Evolutionary conservation across 2,888 invertebrate species (phyloP), one percentile per base, ranked within the genome.

Genomic region (Dasypogon diadema): DNA sequence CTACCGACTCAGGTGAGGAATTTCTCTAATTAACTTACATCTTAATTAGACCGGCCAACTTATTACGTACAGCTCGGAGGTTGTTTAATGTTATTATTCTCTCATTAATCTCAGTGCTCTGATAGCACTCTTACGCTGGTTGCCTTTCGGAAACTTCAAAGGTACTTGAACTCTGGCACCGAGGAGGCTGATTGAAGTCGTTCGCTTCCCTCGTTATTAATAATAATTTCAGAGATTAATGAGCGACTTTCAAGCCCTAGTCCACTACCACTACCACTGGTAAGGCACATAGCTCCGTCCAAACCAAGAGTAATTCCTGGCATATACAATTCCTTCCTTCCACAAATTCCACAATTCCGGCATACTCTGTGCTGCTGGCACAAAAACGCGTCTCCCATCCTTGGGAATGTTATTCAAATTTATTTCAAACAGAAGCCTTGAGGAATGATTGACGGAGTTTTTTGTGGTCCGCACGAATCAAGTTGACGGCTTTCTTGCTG

Each of bases 1-100:
- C 68, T 74, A 76, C 74, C 26, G 42, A 21, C 68, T 54, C 76
- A 74, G 72, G 74, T 77, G 76, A 75, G 58, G 77, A 76, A 76
- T 75, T 77, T 73, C 75, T 72, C 77, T 76, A 77, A 77, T 77
- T 77, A 76, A 77, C 77, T 77, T 76, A 76, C 73, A 76, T 77
- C 77, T 77, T 76, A 77, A 77, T 77, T 77, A 77, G 77, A 74
- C 70, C 65, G 68, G 56, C 76, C 56, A 56, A 68, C 75, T 74
- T 63, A 75, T 77, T 75, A 73, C 75, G 77, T 77, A 74, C 30
- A 21, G 68, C 68, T 58, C 65, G 56, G 75, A 75, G 73, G 65
- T 75, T 65, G 48, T 34, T 60, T 75, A 77, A 77, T 75, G 75
- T 73, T 77, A 77, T 77, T 77, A 77, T 74, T 68, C 77, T 74